Evolutionary conservation across 2,888 invertebrate genomes (phyloP), one percentile per base, ranked within the genome.

Genomic region (Epirrhoe alternata): DNA sequence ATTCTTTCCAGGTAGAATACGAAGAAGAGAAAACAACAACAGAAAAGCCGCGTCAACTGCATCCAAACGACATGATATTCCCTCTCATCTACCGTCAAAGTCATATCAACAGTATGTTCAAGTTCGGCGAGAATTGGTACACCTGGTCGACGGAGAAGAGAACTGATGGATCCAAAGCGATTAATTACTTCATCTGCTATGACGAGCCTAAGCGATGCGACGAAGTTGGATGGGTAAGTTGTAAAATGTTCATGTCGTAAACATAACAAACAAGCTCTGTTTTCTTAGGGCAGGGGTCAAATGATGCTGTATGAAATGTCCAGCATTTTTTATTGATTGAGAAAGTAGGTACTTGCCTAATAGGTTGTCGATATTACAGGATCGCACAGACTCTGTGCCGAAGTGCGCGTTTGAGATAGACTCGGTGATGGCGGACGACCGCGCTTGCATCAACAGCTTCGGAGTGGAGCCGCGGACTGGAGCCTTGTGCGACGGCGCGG

Each of bases 171-270:
- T 87, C 92, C 0, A 89, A 87, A 50, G 88, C 83, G 0, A 78
- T 82, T 16, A 90, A 85, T 68, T 92, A 92, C 75, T 92, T 86
- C 71, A 83, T 91, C 57, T 92, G 92, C 68, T 90, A 89, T 63
- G 92, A 92, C 47, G 92, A 92, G 69, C 92, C 92, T 3, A 92
- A 91, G 70, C 88, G 80, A 47, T 92, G 92, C 74, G 92, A 92
- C 69, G 92, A 92, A 35, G 78, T 92, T 56, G 92, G 92, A 73
- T 92, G 92, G 92, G 92, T 92, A 82, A 89, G 50, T 24, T 50
- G 14, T 60, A 65, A 12, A 42, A 10, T 42, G n/a, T 42, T 10
- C 12, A n/a, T n/a, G n/a, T n/a, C n/a, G n/a, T n/a, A n/a, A n/a
- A n/a, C n/a, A n/a, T n/a, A n/a, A n/a, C n/a, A n/a, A n/a, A n/a